These are phyloP conservation scores for Boulengeromyrus knoepffleri DNA, from an alignment of 2,113 vertebrate genomes.

Conservation along the genomic window DNA sequence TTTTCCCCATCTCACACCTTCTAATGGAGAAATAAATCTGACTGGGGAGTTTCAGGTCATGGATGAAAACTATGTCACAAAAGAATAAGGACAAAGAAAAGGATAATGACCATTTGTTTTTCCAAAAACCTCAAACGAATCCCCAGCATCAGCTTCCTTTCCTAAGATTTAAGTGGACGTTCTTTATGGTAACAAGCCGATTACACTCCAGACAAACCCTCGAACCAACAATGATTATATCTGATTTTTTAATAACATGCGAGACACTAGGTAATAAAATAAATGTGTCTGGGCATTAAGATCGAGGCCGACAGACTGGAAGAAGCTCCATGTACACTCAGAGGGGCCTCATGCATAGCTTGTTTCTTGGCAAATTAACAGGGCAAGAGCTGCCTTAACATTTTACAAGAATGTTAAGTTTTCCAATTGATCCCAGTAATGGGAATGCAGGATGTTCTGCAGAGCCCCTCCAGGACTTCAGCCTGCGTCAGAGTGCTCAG, in stretches of 20 bases:
- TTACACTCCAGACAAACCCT: not conserved
- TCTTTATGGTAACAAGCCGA: not conserved
- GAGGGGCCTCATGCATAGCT: not conserved
- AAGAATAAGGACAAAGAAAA: not conserved
- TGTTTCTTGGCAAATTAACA: not conserved
- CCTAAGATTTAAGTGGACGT: not conserved
- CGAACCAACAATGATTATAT: not conserved
- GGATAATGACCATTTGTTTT: not conserved
- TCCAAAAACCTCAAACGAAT: not conserved
- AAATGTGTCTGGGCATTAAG: not conserved
- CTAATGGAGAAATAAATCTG: not conserved
- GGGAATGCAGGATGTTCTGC: not conserved
- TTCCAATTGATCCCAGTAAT: not conserved
- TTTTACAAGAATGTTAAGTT: not conserved
- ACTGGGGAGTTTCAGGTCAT: not conserved
- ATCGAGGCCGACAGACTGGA: not conserved
- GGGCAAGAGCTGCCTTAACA: not conserved
- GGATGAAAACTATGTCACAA: not conserved
- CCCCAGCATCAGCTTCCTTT: not conserved
- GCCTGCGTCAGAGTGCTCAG: not conserved
- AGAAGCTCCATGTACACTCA: not conserved
- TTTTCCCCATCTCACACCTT: not conserved
- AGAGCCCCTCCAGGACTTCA: not conserved
- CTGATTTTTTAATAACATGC: not conserved
- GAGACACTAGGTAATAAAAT: not conserved